Base-by-base conservation (phyloP, 2,113 vertebrate genomes). In the Chunga burmeisteri region DNA sequence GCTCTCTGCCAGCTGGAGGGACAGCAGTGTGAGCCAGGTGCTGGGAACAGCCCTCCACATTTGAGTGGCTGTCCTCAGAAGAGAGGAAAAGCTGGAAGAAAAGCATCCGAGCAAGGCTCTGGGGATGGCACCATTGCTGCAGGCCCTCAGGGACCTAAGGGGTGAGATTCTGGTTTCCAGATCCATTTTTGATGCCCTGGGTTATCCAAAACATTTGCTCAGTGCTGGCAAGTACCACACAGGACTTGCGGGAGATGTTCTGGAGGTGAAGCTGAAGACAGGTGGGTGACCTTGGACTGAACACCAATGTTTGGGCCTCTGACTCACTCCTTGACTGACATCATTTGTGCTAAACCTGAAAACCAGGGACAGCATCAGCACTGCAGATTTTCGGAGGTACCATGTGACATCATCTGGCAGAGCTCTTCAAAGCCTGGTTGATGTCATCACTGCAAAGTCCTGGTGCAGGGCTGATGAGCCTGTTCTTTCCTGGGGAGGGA, bases 321-420 rank as follows among this genome's bases (percentile, higher is more conserved):
- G 89, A 93, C 83, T 94, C 84, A 62, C 58, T 86, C 53, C 38
- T 82, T 71, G 81, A 81, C 84, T 77, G 67, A 80, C 23, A 50
- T 44, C 12, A 85, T 93, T n/a, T 77, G 34, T 50, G 14, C 74
- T 46, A 94, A 71, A 62, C 58, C 58, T 77, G 72, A 85, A 91
- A 94, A 77, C 50, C 29, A 52, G 49, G 66, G 55, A 80, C 55
- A 89, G 67, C 81, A 80, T 63, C 78, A 74, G 89, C 86, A 85
- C 50, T 93, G 86, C 91, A 95, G 93, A 40, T 75, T 87, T 88
- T 81, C 81, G 93, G 88, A 84, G 73, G 61, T 50, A 90, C 82
- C 55, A 44, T 50, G 81, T 85, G 92, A 84, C 81, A 89, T 94
- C 86, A 91, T 47, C 66, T 27, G 4, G 46, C 66, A 87, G 86